Evolutionary conservation across 1,140 invertebrate species (phyloP).

Genomic region (Adoxophyes honmai): DNA sequence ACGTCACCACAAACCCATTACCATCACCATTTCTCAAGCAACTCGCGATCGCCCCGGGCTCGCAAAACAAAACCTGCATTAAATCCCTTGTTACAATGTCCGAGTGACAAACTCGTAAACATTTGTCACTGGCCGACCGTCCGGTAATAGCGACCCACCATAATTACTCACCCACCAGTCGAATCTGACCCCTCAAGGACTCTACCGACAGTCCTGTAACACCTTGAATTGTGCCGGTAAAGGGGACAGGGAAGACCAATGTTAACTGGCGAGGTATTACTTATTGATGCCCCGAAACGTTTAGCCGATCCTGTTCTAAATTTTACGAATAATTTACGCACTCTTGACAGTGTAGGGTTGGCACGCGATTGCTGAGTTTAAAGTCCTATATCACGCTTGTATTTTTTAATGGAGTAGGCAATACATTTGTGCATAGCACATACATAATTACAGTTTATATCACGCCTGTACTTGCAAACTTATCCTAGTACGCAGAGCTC

Average conservation of each 20-base stretch:
- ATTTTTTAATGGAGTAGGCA: too few species aligned
- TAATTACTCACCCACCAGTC: slow-evolving; percentile 25
- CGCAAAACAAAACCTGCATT: slow-evolving; percentile 36
- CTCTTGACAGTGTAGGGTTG: slow-evolving; percentile 59
- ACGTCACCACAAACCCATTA: slow-evolving; percentile 29
- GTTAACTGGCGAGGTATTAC: slow-evolving; percentile 53
- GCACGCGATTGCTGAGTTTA: background rate
- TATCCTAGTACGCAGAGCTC: too few species aligned
- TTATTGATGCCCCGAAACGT: slow-evolving; percentile 71
- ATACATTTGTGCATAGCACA: too few species aligned
- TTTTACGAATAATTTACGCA: slow-evolving; percentile 75
- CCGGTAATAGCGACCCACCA: slow-evolving; percentile 56
- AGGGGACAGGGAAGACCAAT: slow-evolving; percentile 24
- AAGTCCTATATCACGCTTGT: too few species aligned
- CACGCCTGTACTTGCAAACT: too few species aligned
- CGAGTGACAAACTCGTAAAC: slow-evolving; percentile 74
- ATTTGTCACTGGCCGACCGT: slow-evolving; percentile 66
- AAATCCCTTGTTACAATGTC: slow-evolving; percentile 28
- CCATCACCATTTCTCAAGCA: slow-evolving; percentile 12
- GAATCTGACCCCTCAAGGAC: background rate
- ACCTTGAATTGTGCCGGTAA: background rate
- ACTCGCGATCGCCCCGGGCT: slow-evolving; percentile 30
- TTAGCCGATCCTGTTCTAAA: slow-evolving; percentile 71
- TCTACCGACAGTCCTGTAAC: background rate
- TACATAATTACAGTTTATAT: too few species aligned